These are phyloP conservation scores for Mormyrops attenuatus DNA, from an alignment of 2,797 vertebrate species.

Conservation along the genomic window DNA sequence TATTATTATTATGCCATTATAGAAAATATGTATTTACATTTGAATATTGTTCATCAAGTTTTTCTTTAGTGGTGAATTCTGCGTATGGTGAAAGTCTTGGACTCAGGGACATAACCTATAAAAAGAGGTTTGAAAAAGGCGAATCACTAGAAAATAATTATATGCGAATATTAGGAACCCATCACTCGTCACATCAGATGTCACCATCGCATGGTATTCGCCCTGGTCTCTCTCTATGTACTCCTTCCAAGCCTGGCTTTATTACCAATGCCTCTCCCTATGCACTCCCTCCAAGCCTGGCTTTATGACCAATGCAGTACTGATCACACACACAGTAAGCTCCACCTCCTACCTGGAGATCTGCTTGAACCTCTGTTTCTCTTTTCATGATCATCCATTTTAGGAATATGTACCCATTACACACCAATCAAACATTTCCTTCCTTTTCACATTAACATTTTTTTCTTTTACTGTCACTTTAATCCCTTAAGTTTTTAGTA, in stretches of 20 bases:
- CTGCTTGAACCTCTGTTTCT: background rate
- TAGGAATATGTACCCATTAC: background rate
- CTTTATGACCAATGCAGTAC: background rate
- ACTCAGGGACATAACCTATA: slow-evolving; percentile 54
- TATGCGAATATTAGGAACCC: background rate
- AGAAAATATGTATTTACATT: slow-evolving; percentile 44
- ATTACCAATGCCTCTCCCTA: background rate
- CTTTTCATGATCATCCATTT: background rate
- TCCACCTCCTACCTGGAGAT: background rate
- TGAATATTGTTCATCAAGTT: slow-evolving; percentile 52
- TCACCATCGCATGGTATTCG: background rate
- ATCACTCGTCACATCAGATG: background rate
- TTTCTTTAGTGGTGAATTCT: slow-evolving; percentile 34
- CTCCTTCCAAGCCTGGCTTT: background rate
- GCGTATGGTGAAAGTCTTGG: slow-evolving; percentile 48
- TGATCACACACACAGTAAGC: background rate
- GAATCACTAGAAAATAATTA: background rate
- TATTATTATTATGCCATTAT: background rate
- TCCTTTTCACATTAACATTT: background rate
- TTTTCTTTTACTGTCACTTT: background rate
- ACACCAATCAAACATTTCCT: background rate
- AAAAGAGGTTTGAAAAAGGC: background rate
- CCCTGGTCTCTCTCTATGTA: background rate
- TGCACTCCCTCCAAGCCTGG: background rate
- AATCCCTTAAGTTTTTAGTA: background rate